phyloP scores from a whole-genome alignment of 2,113 vertebrate species.

The Connochaetes taurinus region DNA sequence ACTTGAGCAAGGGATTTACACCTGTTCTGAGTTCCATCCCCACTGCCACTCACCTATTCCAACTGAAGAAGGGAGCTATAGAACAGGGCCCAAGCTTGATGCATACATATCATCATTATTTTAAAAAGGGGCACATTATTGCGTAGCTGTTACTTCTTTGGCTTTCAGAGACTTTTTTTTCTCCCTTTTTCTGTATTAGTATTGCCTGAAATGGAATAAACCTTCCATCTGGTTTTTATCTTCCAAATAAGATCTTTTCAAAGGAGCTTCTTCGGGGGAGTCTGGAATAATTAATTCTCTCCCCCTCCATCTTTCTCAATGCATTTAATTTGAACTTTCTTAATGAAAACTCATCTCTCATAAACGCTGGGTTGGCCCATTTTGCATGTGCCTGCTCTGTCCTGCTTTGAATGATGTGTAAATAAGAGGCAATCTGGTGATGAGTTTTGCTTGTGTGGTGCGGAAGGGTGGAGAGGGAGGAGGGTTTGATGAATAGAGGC shows the following conservation, averaged over 20 bases:
- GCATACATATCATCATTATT: too few relatives aligned
- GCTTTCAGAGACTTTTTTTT: slow-evolving; percentile 1
- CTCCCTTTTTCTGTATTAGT: background rate
- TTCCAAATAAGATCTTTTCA: slow-evolving; percentile 55
- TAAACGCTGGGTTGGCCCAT: slow-evolving; percentile 30
- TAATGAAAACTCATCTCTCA: slow-evolving; percentile 74
- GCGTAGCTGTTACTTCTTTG: background rate
- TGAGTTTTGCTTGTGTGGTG: slow-evolving; percentile 69
- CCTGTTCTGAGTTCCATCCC: background rate
- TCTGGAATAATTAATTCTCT: slow-evolving; percentile 63
- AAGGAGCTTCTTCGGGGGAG: slow-evolving; percentile 57
- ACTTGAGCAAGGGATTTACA: background rate
- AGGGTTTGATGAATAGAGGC: slow-evolving; percentile 63
- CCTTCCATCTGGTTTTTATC: slow-evolving; percentile 46
- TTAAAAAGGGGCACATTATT: background rate
- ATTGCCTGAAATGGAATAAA: slow-evolving; percentile 42
- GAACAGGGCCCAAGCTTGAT: background rate
- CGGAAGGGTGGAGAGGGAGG: slow-evolving; percentile 65
- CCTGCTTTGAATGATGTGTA: slow-evolving; percentile 69
- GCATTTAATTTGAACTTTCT: slow-evolving; percentile 66
- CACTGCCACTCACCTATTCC: background rate
- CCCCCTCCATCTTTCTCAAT: slow-evolving; percentile 41
- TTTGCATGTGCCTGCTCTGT: slow-evolving; percentile 11
- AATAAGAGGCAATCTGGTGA: slow-evolving; percentile 71
- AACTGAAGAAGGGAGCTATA: background rate